Evolutionary conservation across 92 coral and sea anemone genomes (phyloP), one percentile per base, ranked within the genome.

Genomic region (Phenganax stokvisi): DNA sequence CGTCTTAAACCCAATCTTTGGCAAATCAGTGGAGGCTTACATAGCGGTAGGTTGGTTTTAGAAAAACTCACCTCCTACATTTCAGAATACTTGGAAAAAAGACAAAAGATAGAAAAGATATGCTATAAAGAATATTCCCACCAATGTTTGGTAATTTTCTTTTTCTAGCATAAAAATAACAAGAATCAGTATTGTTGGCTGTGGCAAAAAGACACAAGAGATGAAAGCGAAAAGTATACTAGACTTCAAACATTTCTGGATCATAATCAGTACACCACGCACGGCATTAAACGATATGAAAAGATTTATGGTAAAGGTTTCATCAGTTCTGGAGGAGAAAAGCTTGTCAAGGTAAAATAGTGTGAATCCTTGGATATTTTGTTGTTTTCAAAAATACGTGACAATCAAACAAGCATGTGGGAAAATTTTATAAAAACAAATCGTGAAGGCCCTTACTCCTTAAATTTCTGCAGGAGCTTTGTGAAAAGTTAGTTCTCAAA

Each of bases 151-250:
- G 51, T 72, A 0, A 53, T 27, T 76, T 76, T 51, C 10, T 51
- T 30, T 56, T 57, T 28, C 16, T 80, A 89, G 92, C 90, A 89
- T 77, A 89, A 89, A 65, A 86, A 87, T 59, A 89, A 89, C 84
- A 89, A 89, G 79, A 86, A 89, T 73, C 92, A 89, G 79, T 87
- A 87, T 56, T 89, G 90, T 66, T 89, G 92, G 92, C 73, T 85
- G 54, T 89, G 92, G 92, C 81, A 79, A 59, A 89, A 89, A 63
- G 80, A 74, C 51, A 81, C 69, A 12, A 28, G 77, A 56, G 76
- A 81, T 56, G 69, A 81, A 52, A 70, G 67, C 8, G 55, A 81
- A 29, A 51, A 56, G 62, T 68, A 69, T 54, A 54, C 47, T 6
- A 63, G 51, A 54, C 51, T 87, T 52, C 83, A 64, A 27, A 63